phyloP scores from a whole-genome alignment of 2,888 invertebrate genomes.

The Campoplex nolae region DNA sequence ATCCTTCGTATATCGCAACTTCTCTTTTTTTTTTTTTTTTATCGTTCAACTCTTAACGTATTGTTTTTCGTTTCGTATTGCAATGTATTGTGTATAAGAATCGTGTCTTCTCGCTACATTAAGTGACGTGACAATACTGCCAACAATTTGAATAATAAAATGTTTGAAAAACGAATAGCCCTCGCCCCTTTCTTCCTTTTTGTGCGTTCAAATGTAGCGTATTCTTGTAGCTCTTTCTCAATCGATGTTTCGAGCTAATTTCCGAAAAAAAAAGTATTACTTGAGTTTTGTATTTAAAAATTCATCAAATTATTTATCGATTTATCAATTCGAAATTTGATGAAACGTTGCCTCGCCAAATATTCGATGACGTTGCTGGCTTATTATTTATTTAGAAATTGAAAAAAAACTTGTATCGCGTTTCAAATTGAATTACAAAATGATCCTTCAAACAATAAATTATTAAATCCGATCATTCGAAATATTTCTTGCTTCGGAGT shows the following conservation, averaged over 20 bases:
- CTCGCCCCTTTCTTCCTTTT: not conserved
- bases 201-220: not conserved
- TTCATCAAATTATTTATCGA: not conserved
- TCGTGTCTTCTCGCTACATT: conserved; percentile 72
- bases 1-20: not conserved
- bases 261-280: not conserved
- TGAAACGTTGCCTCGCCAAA: not conserved
- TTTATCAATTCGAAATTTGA: not conserved
- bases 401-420: too few relatives aligned
- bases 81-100: conserved; percentile 57
- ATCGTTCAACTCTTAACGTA: conserved; percentile 15
- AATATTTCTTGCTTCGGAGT: not conserved
- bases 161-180: conserved; percentile 51
- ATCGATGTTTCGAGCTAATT: not conserved
- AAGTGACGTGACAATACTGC: conserved; percentile 79
- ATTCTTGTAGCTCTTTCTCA: not conserved
- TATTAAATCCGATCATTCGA: too few relatives aligned
- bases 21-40: conserved; percentile 23
- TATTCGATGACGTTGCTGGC: too few relatives aligned
- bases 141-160: conserved; percentile 74
- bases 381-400: not conserved
- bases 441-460: not conserved
- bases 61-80: conserved; percentile 41
- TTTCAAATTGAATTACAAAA: not conserved
- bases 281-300: not conserved